Evolutionary conservation across 2,797 vertebrate species (phyloP).

Genomic region (Falco columbarius): DNA sequence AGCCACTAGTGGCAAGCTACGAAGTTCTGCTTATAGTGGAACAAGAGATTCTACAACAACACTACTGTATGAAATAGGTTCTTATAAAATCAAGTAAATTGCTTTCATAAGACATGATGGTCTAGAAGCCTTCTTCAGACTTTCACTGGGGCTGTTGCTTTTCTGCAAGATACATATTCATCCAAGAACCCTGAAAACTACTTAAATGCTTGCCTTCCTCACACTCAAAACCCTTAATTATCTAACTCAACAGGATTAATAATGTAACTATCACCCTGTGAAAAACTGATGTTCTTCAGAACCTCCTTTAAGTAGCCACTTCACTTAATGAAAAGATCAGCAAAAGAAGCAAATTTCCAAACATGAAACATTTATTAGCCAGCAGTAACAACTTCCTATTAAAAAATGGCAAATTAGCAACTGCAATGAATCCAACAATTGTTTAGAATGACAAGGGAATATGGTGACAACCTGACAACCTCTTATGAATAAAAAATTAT

Average conservation of each 20-base stretch:
- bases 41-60: background rate
- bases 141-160: background rate
- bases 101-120: background rate
- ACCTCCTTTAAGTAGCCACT: background rate
- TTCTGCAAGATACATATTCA: background rate
- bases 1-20: background rate
- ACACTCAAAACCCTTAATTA: background rate
- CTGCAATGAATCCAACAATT: background rate
- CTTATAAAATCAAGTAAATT: background rate
- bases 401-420: constrained; percentile 20
- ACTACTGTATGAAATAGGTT: background rate
- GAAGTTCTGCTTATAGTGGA: background rate
- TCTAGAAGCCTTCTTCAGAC: background rate
- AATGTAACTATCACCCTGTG: background rate
- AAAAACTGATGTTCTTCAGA: background rate
- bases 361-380: constrained; percentile 32
- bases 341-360: constrained; percentile 15
- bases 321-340: constrained; percentile 20
- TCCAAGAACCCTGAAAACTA: background rate
- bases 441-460: background rate
- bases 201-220: background rate
- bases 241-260: background rate
- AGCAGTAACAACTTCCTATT: constrained; percentile 6
- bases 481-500: background rate
- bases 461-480: background rate